Base-by-base conservation (phyloP, 1,140 invertebrate genomes). In the Harpegnathos saltator region DNA sequence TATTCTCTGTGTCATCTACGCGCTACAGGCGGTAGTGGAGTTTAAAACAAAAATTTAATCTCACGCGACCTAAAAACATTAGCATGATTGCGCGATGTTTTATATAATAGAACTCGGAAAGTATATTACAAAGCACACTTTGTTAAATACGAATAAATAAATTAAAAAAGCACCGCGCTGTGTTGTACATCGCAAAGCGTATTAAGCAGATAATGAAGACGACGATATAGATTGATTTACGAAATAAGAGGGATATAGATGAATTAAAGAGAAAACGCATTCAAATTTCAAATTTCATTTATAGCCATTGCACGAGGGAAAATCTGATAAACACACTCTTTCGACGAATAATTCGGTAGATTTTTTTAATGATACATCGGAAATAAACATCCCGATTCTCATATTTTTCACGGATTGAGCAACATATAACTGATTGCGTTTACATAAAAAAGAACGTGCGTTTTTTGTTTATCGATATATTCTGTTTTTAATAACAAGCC, bases 41-140 rank as follows among this genome's bases (percentile, higher is more conserved):
- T 56, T 68, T 44, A 4, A 44, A 69, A 68, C 63, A 69, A 26
- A 78, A 78, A 69, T 68, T 78, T 24, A 78, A 68, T 68, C 29
- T 78, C 52, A 17, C 14, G 63, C n/a, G 63, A 78, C 22, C 29
- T 78, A 68, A 48, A 78, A 69, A 69, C 29, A 78, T 78, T 78
- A 56, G 44, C 50, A 19, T n/a, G 59, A 66, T 77, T 78, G 17
- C 29, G 12, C 50, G 12, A 44, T 58, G 29, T 26, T 78, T 66
- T 17, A 75, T 56, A 5, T 38, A 65, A 22, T n/a, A 38, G 29
- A 38, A 2, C 22, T 7, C 15, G 50, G 44, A 56, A 54, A 50
- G 54, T 66, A 19, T 11, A 9, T 24, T 15, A 14, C 24, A 9
- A 33, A 77, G 11, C 26, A 24, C 24, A 63, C 48, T 77, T 66